phyloP scores from a whole-genome alignment of 2,888 invertebrate species.

The Chymomyza fuscimana region DNA sequence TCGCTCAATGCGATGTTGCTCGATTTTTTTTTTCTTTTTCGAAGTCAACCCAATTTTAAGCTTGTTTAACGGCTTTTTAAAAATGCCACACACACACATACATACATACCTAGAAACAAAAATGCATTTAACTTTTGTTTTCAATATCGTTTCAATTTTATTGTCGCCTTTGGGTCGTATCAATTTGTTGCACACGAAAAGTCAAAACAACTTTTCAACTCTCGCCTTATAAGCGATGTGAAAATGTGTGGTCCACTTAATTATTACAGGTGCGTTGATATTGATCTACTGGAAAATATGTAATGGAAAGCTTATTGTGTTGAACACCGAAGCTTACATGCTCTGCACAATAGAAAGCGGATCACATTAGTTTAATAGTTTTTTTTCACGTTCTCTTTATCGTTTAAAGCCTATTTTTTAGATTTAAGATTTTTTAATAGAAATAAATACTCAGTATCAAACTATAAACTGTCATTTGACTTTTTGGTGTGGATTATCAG shows the following conservation, averaged over 20 bases:
- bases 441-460: too few relatives aligned
- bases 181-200: conserved; percentile 4
- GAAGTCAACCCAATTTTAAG: conserved; percentile 36
- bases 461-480: too few relatives aligned
- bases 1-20: background rate
- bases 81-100: conserved; percentile 8
- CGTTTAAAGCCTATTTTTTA: too few relatives aligned
- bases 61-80: conserved; percentile 35
- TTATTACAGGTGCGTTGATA: conserved; percentile 1
- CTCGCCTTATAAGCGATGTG: conserved; percentile 19
- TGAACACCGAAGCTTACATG: background rate
- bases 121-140: background rate
- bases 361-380: too few relatives aligned
- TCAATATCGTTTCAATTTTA: conserved; percentile 12
- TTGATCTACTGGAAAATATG: background rate
- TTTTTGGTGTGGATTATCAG: too few relatives aligned
- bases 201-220: conserved; percentile 22
- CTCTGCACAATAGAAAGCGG: background rate
- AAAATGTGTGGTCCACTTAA: conserved; percentile 32
- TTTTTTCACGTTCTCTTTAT: too few relatives aligned
- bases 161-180: background rate
- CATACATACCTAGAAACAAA: background rate
- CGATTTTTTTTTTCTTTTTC: conserved; percentile 2
- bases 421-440: too few relatives aligned
- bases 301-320: background rate